Evolutionary conservation across 92 coral and sea anemone genomes (phyloP), one percentile per base, ranked within the genome.

Genomic region (Galaxea fascicularis): DNA sequence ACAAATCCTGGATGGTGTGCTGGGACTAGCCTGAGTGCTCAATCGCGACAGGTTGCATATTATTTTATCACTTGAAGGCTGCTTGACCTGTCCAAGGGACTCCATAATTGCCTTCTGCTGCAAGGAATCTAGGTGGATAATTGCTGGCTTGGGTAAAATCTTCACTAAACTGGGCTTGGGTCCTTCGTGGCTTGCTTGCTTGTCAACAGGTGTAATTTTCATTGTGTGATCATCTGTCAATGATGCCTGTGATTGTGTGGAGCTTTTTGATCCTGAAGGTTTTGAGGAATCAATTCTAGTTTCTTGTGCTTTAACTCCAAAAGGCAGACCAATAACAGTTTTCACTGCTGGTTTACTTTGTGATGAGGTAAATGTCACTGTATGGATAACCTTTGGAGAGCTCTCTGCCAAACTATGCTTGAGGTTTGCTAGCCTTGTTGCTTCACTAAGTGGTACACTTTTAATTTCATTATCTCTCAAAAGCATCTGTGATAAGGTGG

Each of bases 21-120:
- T 82, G 27, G 87, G 65, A 14, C 79, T 82, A 29, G 82, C 76
- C 18, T 79, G 86, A 41, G 74, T 71, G 52, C 92, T 71, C 41
- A 82, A 83, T 58, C 91, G 65, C 21, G 98, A 91, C 49, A 94
- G 73, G 77, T 94, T 94, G 24, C 98, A 94, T 11, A 94, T 83
- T 49, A 94, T 94, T 39, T 94, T 89, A 64, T 78, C 86, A 14
- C 89, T 64, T 25, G 91, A 60, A 0, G 84, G 79, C 56, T 73
- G 77, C 52, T 47, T 46, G 18, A 70, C 68, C 45, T 77, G 82
- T 77, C 31, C 81, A 18, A 76, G 52, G 26, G 65, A 27, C 21
- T 59, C 73, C 54, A 68, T 62, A n/a, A 83, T 59, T 16, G 66
- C 80, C 17, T 29, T 30, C 60, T 71, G 87, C 68, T 65, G 83